phyloP scores from a whole-genome alignment of 1,140 invertebrate genomes.

The Gonioctena quinquepunctata region DNA sequence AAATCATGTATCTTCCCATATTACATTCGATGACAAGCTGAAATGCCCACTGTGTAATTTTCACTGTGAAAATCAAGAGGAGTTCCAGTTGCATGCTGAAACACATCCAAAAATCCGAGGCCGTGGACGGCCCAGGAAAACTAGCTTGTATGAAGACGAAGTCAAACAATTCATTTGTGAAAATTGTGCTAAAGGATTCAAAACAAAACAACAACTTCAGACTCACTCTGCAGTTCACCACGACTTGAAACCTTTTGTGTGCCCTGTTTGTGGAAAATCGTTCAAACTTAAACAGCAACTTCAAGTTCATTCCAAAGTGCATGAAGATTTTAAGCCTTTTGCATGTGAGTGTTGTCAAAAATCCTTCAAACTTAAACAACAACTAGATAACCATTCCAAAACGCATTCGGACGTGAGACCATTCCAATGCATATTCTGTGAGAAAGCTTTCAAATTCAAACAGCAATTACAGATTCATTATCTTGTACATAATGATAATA shows the following conservation, averaged over 20 bases:
- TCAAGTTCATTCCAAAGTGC: slow-evolving; percentile 32
- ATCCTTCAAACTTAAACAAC: slow-evolving; percentile 28
- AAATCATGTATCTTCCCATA: background rate
- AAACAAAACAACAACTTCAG: slow-evolving; percentile 17
- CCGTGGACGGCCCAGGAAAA: background rate
- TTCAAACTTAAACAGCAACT: slow-evolving; percentile 37
- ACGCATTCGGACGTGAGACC: slow-evolving; percentile 26
- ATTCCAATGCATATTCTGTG: slow-evolving; percentile 26
- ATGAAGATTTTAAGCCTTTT: slow-evolving; percentile 27
- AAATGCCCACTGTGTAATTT: background rate
- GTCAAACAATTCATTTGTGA: slow-evolving; percentile 12
- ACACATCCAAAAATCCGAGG: background rate
- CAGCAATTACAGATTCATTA: slow-evolving; percentile 27
- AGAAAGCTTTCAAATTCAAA: slow-evolving; percentile 28
- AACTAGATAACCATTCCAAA: slow-evolving; percentile 26
- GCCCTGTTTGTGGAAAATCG: slow-evolving; percentile 30
- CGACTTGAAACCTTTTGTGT: slow-evolving; percentile 15
- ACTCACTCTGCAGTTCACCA: background rate
- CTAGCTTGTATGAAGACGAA: background rate
- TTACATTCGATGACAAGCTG: background rate
- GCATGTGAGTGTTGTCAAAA: slow-evolving; percentile 27
- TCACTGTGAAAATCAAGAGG: background rate
- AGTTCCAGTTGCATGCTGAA: background rate
- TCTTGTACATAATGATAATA: slow-evolving; percentile 23
- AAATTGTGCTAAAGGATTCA: slow-evolving; percentile 18